A percentile compares a stretch with the other conserved stretches of the same genome.
These are phyloP conservation scores for Hycleus cichorii DNA, from an alignment of 1,140 invertebrate species.

Conservation along the genomic window DNA sequence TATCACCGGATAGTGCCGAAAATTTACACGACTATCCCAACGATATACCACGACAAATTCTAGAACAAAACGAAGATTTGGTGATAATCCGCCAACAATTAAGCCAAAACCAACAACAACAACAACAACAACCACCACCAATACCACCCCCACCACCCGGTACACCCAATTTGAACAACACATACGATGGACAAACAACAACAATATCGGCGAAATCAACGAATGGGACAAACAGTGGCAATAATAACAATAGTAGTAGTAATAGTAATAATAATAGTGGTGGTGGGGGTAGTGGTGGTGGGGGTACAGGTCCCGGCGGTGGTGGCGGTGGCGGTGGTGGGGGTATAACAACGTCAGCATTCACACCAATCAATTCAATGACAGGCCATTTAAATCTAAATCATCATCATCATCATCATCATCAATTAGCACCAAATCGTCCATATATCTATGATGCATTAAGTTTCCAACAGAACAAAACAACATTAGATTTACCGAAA, in stretches of 20 bases:
- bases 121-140: conserved; percentile 33
- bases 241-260: too few relatives aligned
- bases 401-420: conserved; percentile 39
- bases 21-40: conserved; percentile 50
- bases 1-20: conserved; percentile 60
- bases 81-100: conserved; percentile 46
- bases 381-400: conserved; percentile 64
- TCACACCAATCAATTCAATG: conserved; percentile 81
- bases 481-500: conserved; percentile 39
- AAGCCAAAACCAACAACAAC: conserved; percentile 37
- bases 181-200: conserved; percentile 34
- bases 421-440: conserved; percentile 64
- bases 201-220: conserved; percentile 43
- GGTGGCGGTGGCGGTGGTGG: too few relatives aligned
- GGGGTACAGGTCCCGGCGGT: too few relatives aligned
- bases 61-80: conserved; percentile 49
- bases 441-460: conserved; percentile 91
- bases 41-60: conserved; percentile 45
- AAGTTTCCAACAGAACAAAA: conserved; percentile 64
- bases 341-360: conserved; percentile 55
- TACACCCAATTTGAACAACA: conserved; percentile 21
- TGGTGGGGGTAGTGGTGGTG: too few relatives aligned
- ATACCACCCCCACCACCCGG: conserved; percentile 28
- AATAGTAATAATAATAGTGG: too few relatives aligned
- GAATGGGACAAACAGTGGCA: conserved; percentile 39